phyloP scores from a whole-genome alignment of 2,113 vertebrate genomes.

The zebrafish (Danio rerio) region GRCz12tu NC_133179.1:72302001-72302500 shows the following conservation, averaged over 20 bases:
- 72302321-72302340: not conserved
- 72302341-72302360: not conserved
- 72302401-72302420: not conserved
- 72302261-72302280: slow-evolving; percentile 14
- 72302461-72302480: not conserved
- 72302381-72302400: not conserved
- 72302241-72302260: slow-evolving; percentile 19
- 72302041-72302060: too few relatives aligned
- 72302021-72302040: too few relatives aligned
- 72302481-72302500: not conserved
- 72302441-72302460: not conserved
- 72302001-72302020: too few relatives aligned
- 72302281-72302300: not conserved
- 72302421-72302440: not conserved
- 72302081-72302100: too few relatives aligned
- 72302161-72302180: not conserved
- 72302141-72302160: too few relatives aligned
- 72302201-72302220: too few relatives aligned
- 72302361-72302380: not conserved
- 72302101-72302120: too few relatives aligned
- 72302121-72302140: too few relatives aligned
- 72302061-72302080: too few relatives aligned
- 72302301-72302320: not conserved
- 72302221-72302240: not conserved
- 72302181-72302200: not conserved